Conservation (phyloP, 2,797 vertebrate species). For the Anomalospiza imberbis region DNA sequence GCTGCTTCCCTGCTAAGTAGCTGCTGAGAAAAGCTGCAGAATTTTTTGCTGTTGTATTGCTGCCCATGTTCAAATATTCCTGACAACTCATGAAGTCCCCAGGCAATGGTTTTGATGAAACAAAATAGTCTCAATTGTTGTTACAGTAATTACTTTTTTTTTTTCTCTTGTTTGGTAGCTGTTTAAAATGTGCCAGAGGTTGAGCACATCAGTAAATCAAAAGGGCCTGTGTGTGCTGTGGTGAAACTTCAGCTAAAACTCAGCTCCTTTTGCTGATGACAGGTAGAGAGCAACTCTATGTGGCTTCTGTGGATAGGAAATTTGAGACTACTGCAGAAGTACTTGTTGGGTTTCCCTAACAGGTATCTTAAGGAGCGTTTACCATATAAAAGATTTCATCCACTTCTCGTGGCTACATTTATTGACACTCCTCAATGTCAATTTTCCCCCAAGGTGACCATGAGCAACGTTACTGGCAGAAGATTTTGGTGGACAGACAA, state of each 20-base stretch:
- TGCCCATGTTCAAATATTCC: neutral
- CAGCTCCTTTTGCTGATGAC: neutral
- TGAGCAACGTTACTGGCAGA: constrained; percentile 98
- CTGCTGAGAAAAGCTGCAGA: neutral
- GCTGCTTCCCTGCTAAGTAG: neutral
- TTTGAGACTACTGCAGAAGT: neutral
- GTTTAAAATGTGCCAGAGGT: neutral
- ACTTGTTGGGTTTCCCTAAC: neutral
- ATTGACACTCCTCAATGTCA: neutral
- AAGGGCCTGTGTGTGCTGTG: fast-evolving
- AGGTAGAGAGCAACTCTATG: neutral
- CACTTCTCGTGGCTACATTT: fast-evolving
- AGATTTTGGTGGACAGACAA: constrained; percentile 96
- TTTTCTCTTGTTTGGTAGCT: neutral
- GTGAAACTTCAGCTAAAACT: neutral
- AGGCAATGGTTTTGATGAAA: neutral
- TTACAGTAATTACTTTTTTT: neutral
- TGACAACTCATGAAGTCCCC: neutral
- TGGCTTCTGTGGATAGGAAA: neutral
- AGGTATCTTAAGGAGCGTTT: neutral
- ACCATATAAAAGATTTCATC: neutral
- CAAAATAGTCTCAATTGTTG: neutral
- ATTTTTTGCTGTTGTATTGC: neutral
- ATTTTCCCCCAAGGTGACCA: constrained; percentile 80
- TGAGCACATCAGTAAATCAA: neutral